These are phyloP conservation scores for Mycteria americana DNA, from an alignment of 2,797 vertebrate genomes.

Conservation along the genomic window DNA sequence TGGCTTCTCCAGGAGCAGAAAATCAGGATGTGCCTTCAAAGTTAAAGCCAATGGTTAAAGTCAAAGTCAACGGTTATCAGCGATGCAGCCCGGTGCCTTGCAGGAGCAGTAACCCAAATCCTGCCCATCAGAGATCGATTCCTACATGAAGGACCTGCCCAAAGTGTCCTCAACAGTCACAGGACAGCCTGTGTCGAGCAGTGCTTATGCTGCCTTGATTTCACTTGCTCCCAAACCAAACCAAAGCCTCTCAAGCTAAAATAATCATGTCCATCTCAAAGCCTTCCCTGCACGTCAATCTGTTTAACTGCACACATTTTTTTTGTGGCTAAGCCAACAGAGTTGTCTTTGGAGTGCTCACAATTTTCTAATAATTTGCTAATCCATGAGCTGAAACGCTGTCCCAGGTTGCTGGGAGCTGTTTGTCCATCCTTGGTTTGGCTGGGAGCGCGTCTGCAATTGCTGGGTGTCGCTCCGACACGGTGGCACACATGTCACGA, in stretches of 20 bases:
- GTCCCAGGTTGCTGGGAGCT: background rate
- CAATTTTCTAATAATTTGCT: background rate
- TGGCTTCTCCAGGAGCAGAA: background rate
- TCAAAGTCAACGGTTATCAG: background rate
- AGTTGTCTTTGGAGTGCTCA: background rate
- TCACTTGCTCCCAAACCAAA: background rate
- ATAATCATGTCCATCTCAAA: fast-evolving
- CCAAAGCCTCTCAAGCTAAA: background rate
- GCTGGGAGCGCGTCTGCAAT: background rate
- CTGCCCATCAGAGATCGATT: background rate
- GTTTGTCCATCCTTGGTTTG: background rate
- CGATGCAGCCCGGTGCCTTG: background rate
- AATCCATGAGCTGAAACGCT: fast-evolving
- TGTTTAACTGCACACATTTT: background rate
- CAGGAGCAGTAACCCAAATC: background rate
- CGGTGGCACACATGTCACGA: constrained; percentile 49
- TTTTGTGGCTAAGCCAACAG: background rate
- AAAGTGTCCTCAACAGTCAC: background rate
- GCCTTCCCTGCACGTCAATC: background rate
- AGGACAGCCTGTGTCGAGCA: background rate
- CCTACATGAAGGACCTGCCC: background rate
- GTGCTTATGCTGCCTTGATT: background rate
- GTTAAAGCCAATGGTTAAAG: background rate
- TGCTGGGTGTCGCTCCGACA: background rate
- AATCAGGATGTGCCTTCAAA: background rate